Evolutionary conservation across 30 jellyfish, hydroid and myxozoan genomes (phyloP).

Genomic region (Mastigias papua): DNA sequence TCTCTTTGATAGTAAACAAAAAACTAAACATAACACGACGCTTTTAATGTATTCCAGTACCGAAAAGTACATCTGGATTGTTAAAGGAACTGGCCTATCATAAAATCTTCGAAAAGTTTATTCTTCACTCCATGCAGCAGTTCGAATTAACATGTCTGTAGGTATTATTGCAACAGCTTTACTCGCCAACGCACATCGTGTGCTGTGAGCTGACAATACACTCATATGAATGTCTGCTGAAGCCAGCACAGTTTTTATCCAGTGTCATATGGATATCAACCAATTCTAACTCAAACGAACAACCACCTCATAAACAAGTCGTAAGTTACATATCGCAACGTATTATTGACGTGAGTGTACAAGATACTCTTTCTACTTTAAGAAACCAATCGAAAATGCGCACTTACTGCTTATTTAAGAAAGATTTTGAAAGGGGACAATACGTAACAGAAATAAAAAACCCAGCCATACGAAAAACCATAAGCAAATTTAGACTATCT

Average conservation of each 20-base stretch:
- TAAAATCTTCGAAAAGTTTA: constrained; percentile 51
- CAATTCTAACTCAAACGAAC: too few relatives aligned
- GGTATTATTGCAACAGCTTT: constrained; percentile 47
- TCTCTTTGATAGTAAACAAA: constrained; percentile 1
- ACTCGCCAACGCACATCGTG: constrained; percentile 55
- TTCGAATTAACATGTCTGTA: constrained; percentile 34
- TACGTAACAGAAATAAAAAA: too few relatives aligned
- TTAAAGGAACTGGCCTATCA: constrained; percentile 50
- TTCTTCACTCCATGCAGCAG: constrained; percentile 67
- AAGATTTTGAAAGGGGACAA: too few relatives aligned
- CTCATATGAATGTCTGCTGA: constrained; percentile 59
- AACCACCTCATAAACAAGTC: too few relatives aligned
- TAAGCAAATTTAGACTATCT: too few relatives aligned
- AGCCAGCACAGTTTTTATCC: constrained; percentile 57
- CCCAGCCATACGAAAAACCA: too few relatives aligned
- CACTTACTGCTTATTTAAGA: too few relatives aligned
- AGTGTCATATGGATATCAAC: constrained; percentile 24
- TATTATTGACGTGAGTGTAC: too few relatives aligned
- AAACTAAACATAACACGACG: constrained; percentile 41
- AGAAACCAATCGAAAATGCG: too few relatives aligned
- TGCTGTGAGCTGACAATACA: constrained; percentile 42
- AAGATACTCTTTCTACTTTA: too few relatives aligned
- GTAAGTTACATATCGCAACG: too few relatives aligned
- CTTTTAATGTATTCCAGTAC: constrained; percentile 18
- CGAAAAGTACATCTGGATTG: constrained; percentile 36